These are phyloP conservation scores for Diacarnus erythraeanus DNA, from an alignment of 37 sponge, comb jelly and placozoan species.

Conservation along the genomic window DNA sequence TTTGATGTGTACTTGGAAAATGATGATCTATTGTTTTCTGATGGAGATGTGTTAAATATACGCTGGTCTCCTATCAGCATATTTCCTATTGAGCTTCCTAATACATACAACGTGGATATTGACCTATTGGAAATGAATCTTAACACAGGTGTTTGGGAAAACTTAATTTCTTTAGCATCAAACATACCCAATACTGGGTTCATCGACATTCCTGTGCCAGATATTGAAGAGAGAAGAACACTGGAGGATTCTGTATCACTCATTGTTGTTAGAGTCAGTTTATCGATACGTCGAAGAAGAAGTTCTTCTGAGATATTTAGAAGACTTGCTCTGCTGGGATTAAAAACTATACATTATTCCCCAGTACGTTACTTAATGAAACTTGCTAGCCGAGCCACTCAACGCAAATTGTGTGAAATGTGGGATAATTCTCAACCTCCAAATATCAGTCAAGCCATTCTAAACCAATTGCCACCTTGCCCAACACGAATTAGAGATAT, in stretches of 20 bases:
- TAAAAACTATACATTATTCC: neutral
- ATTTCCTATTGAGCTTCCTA: conserved; percentile 1
- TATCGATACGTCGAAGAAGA: neutral
- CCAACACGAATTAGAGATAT: conserved; percentile 8
- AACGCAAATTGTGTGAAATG: conserved; percentile 5
- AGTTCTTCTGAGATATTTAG: conserved; percentile 5
- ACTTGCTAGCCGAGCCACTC: neutral
- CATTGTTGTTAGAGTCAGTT: conserved; percentile 8
- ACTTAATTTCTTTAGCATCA: neutral
- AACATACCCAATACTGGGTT: conserved; percentile 10
- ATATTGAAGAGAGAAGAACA: neutral
- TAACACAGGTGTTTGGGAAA: neutral
- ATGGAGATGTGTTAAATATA: neutral
- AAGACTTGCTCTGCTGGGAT: neutral
- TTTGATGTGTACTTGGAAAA: conserved; percentile 11
- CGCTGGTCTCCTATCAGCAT: conserved; percentile 24
- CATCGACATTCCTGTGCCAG: conserved; percentile 5
- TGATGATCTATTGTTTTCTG: conserved; percentile 16
- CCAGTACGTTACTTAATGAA: conserved; percentile 6
- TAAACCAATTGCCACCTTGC: conserved; percentile 18
- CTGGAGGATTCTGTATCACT: neutral
- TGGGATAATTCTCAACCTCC: conserved; percentile 4
- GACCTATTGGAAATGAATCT: neutral
- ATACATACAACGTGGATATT: conserved; percentile 23
- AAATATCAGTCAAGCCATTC: conserved; percentile 4